Conservation (phyloP, 2,888 invertebrate genomes). For the Cactoblastis cactorum region DNA sequence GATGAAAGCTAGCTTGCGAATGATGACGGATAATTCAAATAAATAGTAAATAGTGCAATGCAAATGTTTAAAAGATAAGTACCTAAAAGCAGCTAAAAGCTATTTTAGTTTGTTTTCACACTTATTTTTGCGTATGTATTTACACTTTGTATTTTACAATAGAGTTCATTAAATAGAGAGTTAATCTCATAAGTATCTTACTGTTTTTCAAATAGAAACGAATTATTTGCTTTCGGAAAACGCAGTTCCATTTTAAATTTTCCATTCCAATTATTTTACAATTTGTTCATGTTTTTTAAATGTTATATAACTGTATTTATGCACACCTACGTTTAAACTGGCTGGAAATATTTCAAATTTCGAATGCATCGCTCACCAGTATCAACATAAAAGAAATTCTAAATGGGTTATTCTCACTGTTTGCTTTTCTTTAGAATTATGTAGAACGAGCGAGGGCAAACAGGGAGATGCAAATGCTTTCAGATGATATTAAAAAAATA, state of each 20-base stretch:
- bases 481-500: neutral
- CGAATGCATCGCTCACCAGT: conserved; percentile 25
- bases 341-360: conserved; percentile 25
- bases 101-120: too few species aligned
- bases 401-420: conserved; percentile 20
- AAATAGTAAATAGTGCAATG: too few species aligned
- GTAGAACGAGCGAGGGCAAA: neutral
- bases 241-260: conserved; percentile 17
- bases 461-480: conserved; percentile 3
- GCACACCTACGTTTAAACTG: conserved; percentile 22
- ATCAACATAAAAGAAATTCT: conserved; percentile 26
- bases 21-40: too few species aligned
- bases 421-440: neutral
- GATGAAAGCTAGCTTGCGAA: too few species aligned
- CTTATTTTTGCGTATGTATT: too few species aligned
- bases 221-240: too few species aligned
- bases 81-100: too few species aligned
- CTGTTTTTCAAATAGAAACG: too few species aligned
- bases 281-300: conserved; percentile 14
- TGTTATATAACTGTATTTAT: conserved; percentile 19
- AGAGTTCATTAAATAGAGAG: too few species aligned
- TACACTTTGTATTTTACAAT: too few species aligned
- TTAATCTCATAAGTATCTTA: too few species aligned
- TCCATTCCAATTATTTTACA: conserved; percentile 11
- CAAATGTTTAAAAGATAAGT: too few species aligned